These are phyloP conservation scores for Pterocles orientalis DNA, from an alignment of 2,113 vertebrate genomes.

Conservation along the genomic window DNA sequence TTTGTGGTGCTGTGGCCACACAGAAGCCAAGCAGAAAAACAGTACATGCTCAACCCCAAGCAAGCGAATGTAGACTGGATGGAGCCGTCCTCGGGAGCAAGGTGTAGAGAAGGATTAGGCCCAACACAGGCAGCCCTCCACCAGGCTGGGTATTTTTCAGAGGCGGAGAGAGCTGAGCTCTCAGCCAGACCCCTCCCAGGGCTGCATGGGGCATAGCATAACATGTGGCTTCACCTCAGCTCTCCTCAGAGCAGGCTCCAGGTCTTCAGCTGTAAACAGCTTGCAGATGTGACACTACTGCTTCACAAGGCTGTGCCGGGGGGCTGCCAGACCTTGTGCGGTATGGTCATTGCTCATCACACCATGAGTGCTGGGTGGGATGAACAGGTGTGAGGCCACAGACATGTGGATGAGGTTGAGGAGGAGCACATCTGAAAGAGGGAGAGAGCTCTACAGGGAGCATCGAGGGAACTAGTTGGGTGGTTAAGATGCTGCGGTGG, in stretches of 20 bases:
- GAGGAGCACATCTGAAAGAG: not conserved
- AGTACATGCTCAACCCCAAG: constrained; percentile 19
- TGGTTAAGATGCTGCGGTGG: not conserved
- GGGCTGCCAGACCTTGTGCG: not conserved
- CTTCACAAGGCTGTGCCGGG: not conserved
- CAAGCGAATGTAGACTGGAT: not conserved
- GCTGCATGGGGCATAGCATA: accelerated
- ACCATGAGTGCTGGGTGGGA: not conserved
- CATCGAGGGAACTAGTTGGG: not conserved
- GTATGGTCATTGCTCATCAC: not conserved
- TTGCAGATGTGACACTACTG: not conserved
- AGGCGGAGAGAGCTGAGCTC: not conserved
- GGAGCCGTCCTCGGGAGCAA: not conserved
- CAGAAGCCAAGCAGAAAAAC: constrained; percentile 26
- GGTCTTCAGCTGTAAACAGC: not conserved
- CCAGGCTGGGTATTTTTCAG: not conserved
- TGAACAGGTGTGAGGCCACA: not conserved
- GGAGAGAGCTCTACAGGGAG: constrained; percentile 1
- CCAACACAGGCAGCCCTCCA: not conserved
- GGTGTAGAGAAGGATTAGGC: not conserved
- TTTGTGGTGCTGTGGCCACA: constrained; percentile 31
- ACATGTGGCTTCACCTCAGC: not conserved
- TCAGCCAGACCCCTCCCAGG: not conserved
- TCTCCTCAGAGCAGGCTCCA: not conserved
- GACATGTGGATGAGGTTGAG: not conserved